Base-by-base conservation (phyloP, 92 coral and sea anemone species). In the Siderastrea radians region DNA sequence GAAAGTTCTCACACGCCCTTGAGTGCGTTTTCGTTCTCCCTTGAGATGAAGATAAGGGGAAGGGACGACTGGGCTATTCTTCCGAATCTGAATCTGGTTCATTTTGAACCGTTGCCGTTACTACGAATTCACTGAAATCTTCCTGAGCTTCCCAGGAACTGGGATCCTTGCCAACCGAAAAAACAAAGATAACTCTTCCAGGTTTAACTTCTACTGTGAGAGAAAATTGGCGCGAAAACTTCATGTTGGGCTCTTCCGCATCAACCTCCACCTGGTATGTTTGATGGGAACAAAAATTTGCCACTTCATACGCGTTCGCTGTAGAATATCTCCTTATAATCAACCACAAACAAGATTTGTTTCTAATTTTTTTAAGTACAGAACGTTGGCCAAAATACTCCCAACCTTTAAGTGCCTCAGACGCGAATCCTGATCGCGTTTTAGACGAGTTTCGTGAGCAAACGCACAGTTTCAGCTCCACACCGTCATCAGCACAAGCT, bases 391-490 rank as follows among this genome's bases (percentile, higher is more conserved):
- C 80, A 62, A 83, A 83, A 58, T 73, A 52, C 5, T n/a, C 3
- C 87, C 72, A 58, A 13, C 51, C 7, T 38, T 81, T 77, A 3
- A 43, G 65, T 1, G 72, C 58, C 65, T 69, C 10, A 12, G 54
- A 6, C 52, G 68, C 62, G 13, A 26, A 50, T 45, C 38, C 43
- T 8, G 62, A 54, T 8, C 51, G 19, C 46, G 5, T 57, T 9
- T 72, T 49, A 7, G 8, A 44, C 9, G 84, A 46, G 38, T 77
- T 75, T 53, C 17, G 62, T 8, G 91, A 90, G 57, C 98, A 95
- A 10, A 95, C 86, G 73, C 98, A 95, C 9, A 93, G 68, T 79
- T 91, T 83, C 0, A 87, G 86, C 13, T 80, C 83, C 50, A 89
- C 91, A 6, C 83, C 88, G 68, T 68, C 59, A 66, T 95, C 98